These are phyloP conservation scores for Nephotettix cincticeps DNA, from an alignment of 1,140 invertebrate genomes.

Conservation along the genomic window DNA sequence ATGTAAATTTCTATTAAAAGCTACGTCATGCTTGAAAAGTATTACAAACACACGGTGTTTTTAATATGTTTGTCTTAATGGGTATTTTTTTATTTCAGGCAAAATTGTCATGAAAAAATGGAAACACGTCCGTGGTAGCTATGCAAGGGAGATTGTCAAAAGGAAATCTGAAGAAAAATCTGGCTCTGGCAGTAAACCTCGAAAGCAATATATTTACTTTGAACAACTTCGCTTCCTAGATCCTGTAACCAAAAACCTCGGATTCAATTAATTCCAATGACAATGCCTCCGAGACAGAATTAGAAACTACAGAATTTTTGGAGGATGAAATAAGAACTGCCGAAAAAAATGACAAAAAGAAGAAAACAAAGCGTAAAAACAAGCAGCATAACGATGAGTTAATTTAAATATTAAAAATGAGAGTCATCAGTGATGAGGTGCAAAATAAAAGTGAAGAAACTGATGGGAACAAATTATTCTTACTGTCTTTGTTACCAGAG, in stretches of 20 bases:
- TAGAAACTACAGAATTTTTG: background rate
- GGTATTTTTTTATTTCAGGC: background rate
- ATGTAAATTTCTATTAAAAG: too few relatives aligned
- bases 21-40: background rate
- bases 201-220: conserved; percentile 10
- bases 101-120: conserved; percentile 6
- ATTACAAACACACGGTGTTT: background rate
- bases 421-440: background rate
- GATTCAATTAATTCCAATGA: background rate
- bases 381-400: background rate
- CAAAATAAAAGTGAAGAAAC: background rate
- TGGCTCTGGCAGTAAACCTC: background rate
- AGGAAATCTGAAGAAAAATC: background rate
- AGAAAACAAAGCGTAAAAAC: background rate
- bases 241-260: background rate
- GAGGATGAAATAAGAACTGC: background rate
- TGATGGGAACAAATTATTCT: background rate
- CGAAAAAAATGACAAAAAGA: background rate
- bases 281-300: background rate
- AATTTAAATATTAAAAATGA: background rate
- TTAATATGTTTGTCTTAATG: background rate
- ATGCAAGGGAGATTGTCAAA: background rate
- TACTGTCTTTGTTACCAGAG: conserved; percentile 4
- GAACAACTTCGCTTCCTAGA: conserved; percentile 9
- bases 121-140: background rate